Base-by-base conservation (phyloP, 1,140 invertebrate species). In the Hycleus phaleratus region DNA sequence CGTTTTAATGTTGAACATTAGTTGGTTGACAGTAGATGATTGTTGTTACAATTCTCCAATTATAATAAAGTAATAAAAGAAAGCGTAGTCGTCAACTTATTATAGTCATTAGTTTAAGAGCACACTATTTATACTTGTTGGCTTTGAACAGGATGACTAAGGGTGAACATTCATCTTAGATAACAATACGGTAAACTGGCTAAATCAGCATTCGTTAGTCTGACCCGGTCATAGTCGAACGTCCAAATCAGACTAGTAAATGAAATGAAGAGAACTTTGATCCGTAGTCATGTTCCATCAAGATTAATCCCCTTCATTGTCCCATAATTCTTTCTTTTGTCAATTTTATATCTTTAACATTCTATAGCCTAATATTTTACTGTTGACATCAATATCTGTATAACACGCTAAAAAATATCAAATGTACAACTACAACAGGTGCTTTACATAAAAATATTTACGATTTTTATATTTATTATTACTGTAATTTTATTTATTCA, bases 171-270 rank as follows among this genome's bases (percentile, higher is more conserved):
- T 63, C 46, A 46, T 63, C 62, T 63, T 51, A 43, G 54, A 63
- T 63, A 63, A 63, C 59, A 63, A 63, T 61, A 56, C 59, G 53
- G 62, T 60, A 60, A 63, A 63, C 59, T 63, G 54, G 58, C 58
- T 63, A 63, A 63, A 63, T 63, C 62, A 61, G 62, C 58, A 61
- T 63, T 63, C 56, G 51, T 51, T 50, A 40, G 43, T 26, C 44
- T 50, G 32, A 32, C 32, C 32, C 4, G 44, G 51, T 54, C 46
- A 57, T 40, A 46, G 45, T 12, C 32, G 46, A 40, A 46, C 45
- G 32, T 44, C 49, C 40, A 57, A 49, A 49, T 57, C 44, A 57
- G 49, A 57, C 40, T 43, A 44, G 18, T 25, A 18, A 45, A 49
- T 26, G 49, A 47, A 57, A 57, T 4, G 4, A 49, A 4, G 5